Evolutionary conservation across 2,888 invertebrate genomes (phyloP).

Genomic region (Eupithecia pulchellata): DNA sequence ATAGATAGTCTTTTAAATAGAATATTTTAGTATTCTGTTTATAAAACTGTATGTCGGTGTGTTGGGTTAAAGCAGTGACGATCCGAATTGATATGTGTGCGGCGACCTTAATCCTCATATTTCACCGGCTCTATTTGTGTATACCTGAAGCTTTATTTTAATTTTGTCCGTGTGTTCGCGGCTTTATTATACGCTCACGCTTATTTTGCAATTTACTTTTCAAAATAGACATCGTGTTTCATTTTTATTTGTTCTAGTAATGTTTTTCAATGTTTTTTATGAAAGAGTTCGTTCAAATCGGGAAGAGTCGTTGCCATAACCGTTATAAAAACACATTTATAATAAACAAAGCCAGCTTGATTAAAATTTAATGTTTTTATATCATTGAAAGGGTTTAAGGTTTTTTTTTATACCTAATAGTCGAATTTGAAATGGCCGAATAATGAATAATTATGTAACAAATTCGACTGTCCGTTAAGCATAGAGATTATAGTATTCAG

Average conservation of each 20-base stretch:
- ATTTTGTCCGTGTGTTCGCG: constrained; percentile 26
- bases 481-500: too few species aligned
- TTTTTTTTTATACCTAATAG: too few species aligned
- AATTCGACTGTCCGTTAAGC: too few species aligned
- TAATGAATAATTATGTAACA: too few species aligned
- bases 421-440: too few species aligned
- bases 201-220: constrained; percentile 15
- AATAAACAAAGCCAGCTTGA: neutral
- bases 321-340: neutral
- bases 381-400: neutral
- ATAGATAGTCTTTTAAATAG: neutral
- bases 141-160: constrained; percentile 10
- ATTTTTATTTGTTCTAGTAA: neutral
- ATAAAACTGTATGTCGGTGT: too few species aligned
- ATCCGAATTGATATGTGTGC: neutral
- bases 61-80: neutral
- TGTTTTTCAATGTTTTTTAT: neutral
- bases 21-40: too few species aligned
- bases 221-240: constrained; percentile 16
- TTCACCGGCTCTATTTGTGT: constrained; percentile 33
- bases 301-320: neutral
- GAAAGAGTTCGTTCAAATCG: neutral
- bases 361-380: neutral
- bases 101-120: constrained; percentile 40
- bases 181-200: constrained; percentile 24